A percentile compares a stretch with the other conserved stretches of the same genome.
Conservation (phyloP, 2,888 invertebrate genomes). For the Omphaloscelis lunosa region DNA sequence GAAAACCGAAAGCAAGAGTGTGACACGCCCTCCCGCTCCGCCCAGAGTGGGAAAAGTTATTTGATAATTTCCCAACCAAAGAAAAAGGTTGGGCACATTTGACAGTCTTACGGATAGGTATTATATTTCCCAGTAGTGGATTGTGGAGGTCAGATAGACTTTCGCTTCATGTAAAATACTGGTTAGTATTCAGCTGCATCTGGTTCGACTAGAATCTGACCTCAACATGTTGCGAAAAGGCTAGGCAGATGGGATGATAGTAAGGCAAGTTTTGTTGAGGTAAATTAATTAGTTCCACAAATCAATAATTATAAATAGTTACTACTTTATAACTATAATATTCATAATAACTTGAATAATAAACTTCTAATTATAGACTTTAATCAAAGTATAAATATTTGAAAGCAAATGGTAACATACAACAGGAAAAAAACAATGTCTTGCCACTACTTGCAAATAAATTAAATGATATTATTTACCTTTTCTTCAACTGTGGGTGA, state of each 20-base stretch:
- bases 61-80: too few relatives aligned
- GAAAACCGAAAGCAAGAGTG: too few relatives aligned
- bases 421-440: neutral
- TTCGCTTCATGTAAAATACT: neutral
- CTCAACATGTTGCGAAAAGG: neutral
- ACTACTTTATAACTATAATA: neutral
- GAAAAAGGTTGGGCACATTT: neutral
- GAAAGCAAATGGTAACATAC: neutral
- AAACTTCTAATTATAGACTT: neutral
- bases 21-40: too few relatives aligned
- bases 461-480: constrained; percentile 71
- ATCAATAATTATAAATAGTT: neutral
- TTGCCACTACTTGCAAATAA: neutral
- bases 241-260: neutral
- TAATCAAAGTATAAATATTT: neutral
- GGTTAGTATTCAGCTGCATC: neutral
- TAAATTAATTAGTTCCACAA: neutral
- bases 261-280: neutral
- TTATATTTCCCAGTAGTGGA: neutral
- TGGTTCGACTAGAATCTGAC: neutral
- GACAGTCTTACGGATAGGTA: neutral
- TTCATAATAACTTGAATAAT: neutral
- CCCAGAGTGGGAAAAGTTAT: too few relatives aligned
- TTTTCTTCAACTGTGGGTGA: constrained; percentile 94
- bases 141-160: neutral